phyloP scores from a whole-genome alignment of 2,113 vertebrate species.

The Corythaeola cristata region DNA sequence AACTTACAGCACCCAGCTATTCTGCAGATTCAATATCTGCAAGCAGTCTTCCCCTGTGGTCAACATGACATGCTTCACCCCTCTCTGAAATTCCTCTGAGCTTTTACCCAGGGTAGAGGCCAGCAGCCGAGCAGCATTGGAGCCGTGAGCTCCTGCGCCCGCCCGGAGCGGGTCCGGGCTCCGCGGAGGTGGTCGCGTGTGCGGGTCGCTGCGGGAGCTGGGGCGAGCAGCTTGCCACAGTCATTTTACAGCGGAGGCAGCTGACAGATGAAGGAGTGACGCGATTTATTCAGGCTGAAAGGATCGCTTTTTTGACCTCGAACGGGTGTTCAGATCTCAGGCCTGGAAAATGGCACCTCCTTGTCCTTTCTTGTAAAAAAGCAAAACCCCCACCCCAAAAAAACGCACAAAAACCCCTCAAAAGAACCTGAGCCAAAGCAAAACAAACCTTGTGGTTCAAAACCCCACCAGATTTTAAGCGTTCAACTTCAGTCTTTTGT shows the following conservation, averaged over 20 bases:
- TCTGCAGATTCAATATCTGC: not conserved
- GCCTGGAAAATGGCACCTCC: not conserved
- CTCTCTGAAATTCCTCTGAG: not conserved
- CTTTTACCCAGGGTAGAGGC: not conserved
- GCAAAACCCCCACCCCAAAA: rapidly evolving
- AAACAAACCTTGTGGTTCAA: not conserved
- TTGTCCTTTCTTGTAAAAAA: not conserved
- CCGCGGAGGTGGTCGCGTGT: rapidly evolving
- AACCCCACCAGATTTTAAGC: not conserved
- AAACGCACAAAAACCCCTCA: not conserved
- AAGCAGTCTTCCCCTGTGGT: not conserved
- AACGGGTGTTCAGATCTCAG: not conserved
- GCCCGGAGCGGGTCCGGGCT: not conserved
- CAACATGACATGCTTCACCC: rapidly evolving
- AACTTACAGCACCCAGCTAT: not conserved
- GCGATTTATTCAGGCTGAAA: not conserved
- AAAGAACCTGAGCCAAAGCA: not conserved
- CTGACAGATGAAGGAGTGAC: rapidly evolving
- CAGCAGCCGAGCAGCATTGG: not conserved
- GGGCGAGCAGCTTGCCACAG: not conserved
- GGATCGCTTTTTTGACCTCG: not conserved
- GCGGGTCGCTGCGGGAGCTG: not conserved
- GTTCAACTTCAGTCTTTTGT: not conserved
- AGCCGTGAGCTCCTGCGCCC: rapidly evolving
- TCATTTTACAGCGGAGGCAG: not conserved